Base-by-base conservation (phyloP, 2,888 invertebrate genomes). In the Caenorhabditis sinica region DNA sequence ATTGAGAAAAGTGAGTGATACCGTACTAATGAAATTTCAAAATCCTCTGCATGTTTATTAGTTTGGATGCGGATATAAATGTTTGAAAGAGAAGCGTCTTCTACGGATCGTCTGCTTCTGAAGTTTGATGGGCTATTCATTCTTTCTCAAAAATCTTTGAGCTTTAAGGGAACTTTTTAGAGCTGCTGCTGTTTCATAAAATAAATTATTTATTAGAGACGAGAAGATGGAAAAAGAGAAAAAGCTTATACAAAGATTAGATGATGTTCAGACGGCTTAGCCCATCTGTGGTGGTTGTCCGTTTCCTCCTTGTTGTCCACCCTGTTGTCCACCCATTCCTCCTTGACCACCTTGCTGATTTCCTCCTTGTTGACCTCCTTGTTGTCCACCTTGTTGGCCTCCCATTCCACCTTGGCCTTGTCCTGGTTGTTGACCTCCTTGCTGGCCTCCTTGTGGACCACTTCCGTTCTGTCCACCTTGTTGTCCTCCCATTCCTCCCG, bases 391-490 rank as follows among this genome's bases (percentile, higher is more conserved):
- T 69, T 63, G 63, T 36, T 61, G 61, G 28, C 51, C 51, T 6
- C 28, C 28, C 28, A 25, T 56, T 4, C 76, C 36, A 40, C 56
- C 56, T 43, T 66, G 75, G 6, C 40, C 43, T 28, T 40, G 43
- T 17, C 74, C 56, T 56, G 68, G 76, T 28, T 69, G 73, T 51
- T 56, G 69, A 20, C 61, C 60, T 30, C 72, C 72, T 30, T 58
- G 66, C 30, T 45, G 66, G 0, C 66, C 66, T 28, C 79, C 75
- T 23, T 60, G 72, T n/a, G 60, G 69, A 30, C 53, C 40, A 11
- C 25, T 49, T 30, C 66, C 66, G 45, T 66, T 68, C 17, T 66
- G 76, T 43, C 68, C 60, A 33, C 76, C 76, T 36, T 69, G 60
- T 43, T 76, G 69, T 33, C 56, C 51, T 63, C 43, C 40, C 63